Conservation (phyloP, 2,888 invertebrate genomes). For the Pseudoips prasinana region DNA sequence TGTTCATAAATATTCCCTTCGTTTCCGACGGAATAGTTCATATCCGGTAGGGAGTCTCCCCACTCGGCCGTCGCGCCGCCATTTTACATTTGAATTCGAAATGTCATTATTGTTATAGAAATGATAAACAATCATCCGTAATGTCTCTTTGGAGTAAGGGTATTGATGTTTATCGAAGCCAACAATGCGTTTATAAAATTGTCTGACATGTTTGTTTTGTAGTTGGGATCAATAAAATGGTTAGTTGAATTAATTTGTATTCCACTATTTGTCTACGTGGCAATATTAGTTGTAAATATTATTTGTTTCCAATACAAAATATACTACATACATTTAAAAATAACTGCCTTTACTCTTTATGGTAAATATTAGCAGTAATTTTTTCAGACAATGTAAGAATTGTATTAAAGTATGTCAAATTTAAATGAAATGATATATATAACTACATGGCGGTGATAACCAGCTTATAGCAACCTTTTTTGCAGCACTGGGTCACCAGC, state of each 20-base stretch:
- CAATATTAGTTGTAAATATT: too few relatives aligned
- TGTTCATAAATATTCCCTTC: conserved; percentile 55
- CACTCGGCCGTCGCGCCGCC: conserved; percentile 55
- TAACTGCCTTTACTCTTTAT: too few relatives aligned
- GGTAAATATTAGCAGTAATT: too few relatives aligned
- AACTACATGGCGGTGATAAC: too few relatives aligned
- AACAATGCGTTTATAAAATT: conserved; percentile 25
- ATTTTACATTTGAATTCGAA: conserved; percentile 63
- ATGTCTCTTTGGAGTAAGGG: conserved; percentile 29
- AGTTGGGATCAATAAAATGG: conserved; percentile 9
- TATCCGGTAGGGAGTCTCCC: conserved; percentile 70
- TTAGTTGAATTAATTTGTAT: conserved; percentile 5
- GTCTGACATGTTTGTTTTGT: conserved; percentile 19
- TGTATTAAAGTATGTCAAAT: too few relatives aligned
- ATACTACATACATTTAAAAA: too few relatives aligned
- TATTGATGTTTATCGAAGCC: conserved; percentile 25
- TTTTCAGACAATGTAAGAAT: too few relatives aligned
- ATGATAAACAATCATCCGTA: conserved; percentile 34
- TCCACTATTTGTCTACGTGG: conserved; percentile 1
- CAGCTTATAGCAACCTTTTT: too few relatives aligned
- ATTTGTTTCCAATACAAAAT: too few relatives aligned
- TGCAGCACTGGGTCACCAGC: too few relatives aligned
- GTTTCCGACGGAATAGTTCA: conserved; percentile 62
- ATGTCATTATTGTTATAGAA: conserved; percentile 54
- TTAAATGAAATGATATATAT: too few relatives aligned